A percentile compares a stretch with the other conserved stretches of the same genome.
These are phyloP conservation scores for Reticulitermes lucifugus DNA, from an alignment of 2,888 invertebrate genomes.

Conservation along the genomic window DNA sequence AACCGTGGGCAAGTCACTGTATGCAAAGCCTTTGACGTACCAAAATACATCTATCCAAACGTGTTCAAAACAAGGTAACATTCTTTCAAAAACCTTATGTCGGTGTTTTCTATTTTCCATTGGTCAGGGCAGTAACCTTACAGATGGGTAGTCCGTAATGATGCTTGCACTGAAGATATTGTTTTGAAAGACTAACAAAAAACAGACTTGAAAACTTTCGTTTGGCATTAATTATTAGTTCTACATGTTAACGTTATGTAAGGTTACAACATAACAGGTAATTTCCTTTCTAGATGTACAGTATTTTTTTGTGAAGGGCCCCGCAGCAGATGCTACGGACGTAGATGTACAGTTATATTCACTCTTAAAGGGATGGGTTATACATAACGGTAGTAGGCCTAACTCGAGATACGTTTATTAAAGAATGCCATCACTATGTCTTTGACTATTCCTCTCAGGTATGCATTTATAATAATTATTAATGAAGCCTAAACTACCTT, in stretches of 20 bases:
- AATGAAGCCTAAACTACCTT: too few species aligned
- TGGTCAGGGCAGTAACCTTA: not conserved
- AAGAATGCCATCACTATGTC: too few species aligned
- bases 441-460: too few species aligned
- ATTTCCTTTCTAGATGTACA: not conserved
- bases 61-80: not conserved
- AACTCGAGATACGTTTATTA: too few species aligned
- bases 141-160: not conserved
- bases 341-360: not conserved
- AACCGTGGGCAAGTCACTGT: not conserved
- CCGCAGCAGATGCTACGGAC: not conserved
- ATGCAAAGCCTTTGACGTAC: not conserved
- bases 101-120: not conserved
- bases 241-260: not conserved
- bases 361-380: not conserved
- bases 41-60: not conserved
- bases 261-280: not conserved
- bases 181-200: not conserved
- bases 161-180: not conserved
- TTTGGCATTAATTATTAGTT: not conserved
- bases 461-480: too few species aligned
- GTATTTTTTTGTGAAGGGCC: not conserved
- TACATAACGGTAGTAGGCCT: too few species aligned
- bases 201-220: not conserved
- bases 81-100: not conserved